Conservation (phyloP, 2,797 vertebrate genomes). For the Pseudomugil tenellus region DNA sequence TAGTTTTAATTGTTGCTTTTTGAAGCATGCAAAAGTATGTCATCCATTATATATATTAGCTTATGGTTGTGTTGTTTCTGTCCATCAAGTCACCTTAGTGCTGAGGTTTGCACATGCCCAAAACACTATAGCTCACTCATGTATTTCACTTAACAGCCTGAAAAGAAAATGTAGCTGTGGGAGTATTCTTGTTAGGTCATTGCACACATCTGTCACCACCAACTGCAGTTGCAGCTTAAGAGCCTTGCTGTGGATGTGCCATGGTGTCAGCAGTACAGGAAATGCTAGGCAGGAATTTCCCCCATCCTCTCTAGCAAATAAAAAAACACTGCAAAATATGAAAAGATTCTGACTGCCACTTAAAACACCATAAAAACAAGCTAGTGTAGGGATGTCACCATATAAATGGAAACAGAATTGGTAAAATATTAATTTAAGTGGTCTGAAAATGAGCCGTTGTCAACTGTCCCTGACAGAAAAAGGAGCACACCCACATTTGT, state of each 20-base stretch:
- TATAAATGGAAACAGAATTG: slow-evolving; percentile 56
- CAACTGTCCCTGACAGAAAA: slow-evolving; percentile 71
- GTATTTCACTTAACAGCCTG: slow-evolving; percentile 62
- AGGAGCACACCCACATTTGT: slow-evolving; percentile 67
- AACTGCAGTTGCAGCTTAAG: slow-evolving; percentile 67
- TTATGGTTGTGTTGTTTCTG: slow-evolving; percentile 65
- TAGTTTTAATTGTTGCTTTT: slow-evolving; percentile 49
- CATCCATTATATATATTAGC: slow-evolving; percentile 66
- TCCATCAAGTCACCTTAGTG: slow-evolving; percentile 73
- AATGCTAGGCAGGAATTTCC: slow-evolving; percentile 45
- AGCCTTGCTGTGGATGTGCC: slow-evolving; percentile 61
- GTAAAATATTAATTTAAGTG: slow-evolving; percentile 73
- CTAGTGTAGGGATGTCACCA: slow-evolving; percentile 32
- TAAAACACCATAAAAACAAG: slow-evolving; percentile 44
- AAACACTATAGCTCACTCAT: slow-evolving; percentile 67
- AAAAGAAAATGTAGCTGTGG: slow-evolving; percentile 69
- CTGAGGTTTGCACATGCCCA: slow-evolving; percentile 74
- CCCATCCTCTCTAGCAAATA: slow-evolving; percentile 34
- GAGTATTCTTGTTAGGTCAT: slow-evolving; percentile 77
- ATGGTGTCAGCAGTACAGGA: slow-evolving; percentile 44
- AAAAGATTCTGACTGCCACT: slow-evolving; percentile 44
- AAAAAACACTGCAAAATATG: slow-evolving; percentile 63
- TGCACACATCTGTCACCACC: slow-evolving; percentile 78
- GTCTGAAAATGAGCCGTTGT: slow-evolving; percentile 70
- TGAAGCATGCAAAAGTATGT: slow-evolving; percentile 42